These are phyloP conservation scores for Calosoma granatense DNA, from an alignment of 1,140 invertebrate genomes.

Conservation along the genomic window DNA sequence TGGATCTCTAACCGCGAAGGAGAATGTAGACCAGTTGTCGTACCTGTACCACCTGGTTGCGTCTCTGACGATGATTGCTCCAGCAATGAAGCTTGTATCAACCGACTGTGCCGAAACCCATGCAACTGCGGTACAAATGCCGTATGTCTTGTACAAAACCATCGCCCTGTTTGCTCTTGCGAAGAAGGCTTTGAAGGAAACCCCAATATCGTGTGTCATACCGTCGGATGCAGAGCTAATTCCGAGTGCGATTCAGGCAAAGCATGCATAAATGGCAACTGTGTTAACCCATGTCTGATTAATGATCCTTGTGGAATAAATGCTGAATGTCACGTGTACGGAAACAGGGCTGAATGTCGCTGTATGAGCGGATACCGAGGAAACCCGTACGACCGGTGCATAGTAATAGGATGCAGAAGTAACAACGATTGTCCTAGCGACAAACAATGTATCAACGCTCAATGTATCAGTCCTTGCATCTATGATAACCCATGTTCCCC, in stretches of 20 bases:
- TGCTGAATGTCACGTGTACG: slow-evolving; percentile 69
- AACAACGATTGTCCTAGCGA: slow-evolving; percentile 81
- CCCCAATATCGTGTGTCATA: slow-evolving; percentile 65
- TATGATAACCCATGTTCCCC: slow-evolving; percentile 66
- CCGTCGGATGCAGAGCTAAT: slow-evolving; percentile 66
- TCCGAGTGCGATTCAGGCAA: slow-evolving; percentile 70
- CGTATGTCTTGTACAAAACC: slow-evolving; percentile 69
- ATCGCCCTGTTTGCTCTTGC: slow-evolving; percentile 78
- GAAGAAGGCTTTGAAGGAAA: slow-evolving; percentile 73
- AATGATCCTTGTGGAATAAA: slow-evolving; percentile 72
- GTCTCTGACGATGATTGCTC: slow-evolving; percentile 66
- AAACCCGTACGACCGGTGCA: slow-evolving; percentile 65
- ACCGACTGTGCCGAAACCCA: slow-evolving; percentile 73
- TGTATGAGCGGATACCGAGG: slow-evolving; percentile 72
- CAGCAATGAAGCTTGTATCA: slow-evolving; percentile 68
- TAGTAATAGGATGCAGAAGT: slow-evolving; percentile 73
- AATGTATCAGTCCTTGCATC: slow-evolving; percentile 78
- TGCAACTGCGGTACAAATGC: slow-evolving; percentile 81
- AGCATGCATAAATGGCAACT: slow-evolving; percentile 74
- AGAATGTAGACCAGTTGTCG: slow-evolving; percentile 58
- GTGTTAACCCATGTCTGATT: slow-evolving; percentile 70
- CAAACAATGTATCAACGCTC: slow-evolving; percentile 72
- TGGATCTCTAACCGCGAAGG: slow-evolving; percentile 68
- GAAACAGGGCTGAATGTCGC: slow-evolving; percentile 65
- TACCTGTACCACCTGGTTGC: slow-evolving; percentile 61